Conservation (phyloP, 2,113 vertebrate species). For the Myanophis thanlyinensis region DNA sequence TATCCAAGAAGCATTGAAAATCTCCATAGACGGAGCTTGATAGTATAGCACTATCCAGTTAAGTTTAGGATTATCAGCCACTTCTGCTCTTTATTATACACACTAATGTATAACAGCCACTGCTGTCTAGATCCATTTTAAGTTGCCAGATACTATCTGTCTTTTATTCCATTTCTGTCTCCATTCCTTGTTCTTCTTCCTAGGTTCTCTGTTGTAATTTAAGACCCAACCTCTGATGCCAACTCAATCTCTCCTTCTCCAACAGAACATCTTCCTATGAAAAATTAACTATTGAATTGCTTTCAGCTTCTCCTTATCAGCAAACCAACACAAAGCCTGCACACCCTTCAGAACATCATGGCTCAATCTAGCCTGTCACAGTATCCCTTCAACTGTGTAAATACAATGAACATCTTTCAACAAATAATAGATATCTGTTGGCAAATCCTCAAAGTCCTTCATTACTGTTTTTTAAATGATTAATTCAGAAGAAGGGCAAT, state of each 20-base stretch:
- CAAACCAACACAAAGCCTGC: background rate
- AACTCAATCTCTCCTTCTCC: background rate
- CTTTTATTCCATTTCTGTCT: background rate
- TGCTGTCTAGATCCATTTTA: background rate
- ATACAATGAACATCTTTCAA: background rate
- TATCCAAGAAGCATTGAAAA: too few species aligned
- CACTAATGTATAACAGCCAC: background rate
- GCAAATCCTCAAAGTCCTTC: background rate
- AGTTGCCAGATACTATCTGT: background rate
- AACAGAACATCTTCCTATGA: background rate
- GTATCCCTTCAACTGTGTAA: background rate
- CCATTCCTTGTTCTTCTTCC: background rate
- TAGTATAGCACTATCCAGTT: background rate
- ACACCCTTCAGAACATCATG: background rate
- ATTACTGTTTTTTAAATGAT: background rate
- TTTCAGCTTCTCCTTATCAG: background rate
- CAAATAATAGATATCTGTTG: background rate
- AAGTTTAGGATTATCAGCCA: background rate
- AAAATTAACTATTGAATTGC: background rate
- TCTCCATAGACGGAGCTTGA: background rate
- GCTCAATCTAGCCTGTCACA: background rate
- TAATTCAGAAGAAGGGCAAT: background rate
- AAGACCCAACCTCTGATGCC: background rate
- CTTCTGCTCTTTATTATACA: background rate
- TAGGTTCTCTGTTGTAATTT: background rate